A percentile compares a stretch with the other conserved stretches of the same genome.
phyloP scores from a whole-genome alignment of 92 coral and sea anemone species.

The Pocillopora meandrina region DNA sequence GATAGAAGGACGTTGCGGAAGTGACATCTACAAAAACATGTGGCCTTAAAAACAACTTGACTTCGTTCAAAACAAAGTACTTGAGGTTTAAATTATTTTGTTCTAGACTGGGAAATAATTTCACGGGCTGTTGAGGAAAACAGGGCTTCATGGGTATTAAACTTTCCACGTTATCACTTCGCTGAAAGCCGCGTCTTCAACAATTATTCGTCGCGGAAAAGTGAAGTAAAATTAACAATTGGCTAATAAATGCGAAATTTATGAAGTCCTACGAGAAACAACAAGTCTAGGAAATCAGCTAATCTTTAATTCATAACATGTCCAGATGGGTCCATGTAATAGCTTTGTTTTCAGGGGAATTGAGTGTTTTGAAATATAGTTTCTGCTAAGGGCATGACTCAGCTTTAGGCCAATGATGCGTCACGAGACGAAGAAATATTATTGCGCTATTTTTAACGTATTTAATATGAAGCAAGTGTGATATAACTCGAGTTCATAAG shows the following conservation, averaged over 20 bases:
- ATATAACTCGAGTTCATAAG: background rate
- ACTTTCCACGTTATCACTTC: background rate
- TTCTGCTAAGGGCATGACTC: background rate
- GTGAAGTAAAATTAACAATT: too few species aligned
- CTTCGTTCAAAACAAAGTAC: constrained; percentile 37
- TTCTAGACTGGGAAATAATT: constrained; percentile 6
- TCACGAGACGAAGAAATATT: background rate
- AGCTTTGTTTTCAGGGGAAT: background rate
- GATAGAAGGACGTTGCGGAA: background rate
- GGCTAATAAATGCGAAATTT: background rate
- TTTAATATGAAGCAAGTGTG: background rate
- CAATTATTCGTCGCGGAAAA: too few species aligned
- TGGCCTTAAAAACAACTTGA: constrained; percentile 4
- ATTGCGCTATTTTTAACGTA: background rate
- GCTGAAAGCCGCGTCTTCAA: too few species aligned
- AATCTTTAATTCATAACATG: background rate
- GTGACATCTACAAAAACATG: background rate
- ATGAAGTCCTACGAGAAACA: background rate
- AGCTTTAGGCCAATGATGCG: background rate
- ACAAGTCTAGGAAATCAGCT: background rate
- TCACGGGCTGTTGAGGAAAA: background rate
- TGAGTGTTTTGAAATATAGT: background rate
- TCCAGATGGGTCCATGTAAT: background rate
- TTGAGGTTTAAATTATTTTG: constrained; percentile 15
- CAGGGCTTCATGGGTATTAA: background rate